Percentiles rank a stretch among this genome's conserved stretches.
Conservation (phyloP, 2,888 invertebrate genomes). For the Chloromyia formosa region DNA sequence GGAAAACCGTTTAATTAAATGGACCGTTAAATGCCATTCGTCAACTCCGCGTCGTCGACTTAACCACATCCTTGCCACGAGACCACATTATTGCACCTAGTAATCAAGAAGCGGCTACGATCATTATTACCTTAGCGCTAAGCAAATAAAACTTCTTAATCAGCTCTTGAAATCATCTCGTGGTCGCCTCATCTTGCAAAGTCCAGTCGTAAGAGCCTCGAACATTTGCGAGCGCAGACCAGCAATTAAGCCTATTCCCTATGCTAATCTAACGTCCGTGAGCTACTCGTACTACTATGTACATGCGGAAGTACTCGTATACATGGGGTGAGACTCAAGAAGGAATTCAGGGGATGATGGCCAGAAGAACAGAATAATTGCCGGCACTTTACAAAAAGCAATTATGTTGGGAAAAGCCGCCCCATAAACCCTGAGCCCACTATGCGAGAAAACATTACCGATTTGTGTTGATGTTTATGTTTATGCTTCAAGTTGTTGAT, state of each 20-base stretch:
- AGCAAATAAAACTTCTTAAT: slow-evolving; percentile 25
- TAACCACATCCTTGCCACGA: slow-evolving; percentile 9
- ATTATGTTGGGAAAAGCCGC: not conserved
- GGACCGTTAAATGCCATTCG: not conserved
- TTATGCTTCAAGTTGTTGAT: slow-evolving; percentile 5
- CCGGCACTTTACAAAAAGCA: slow-evolving; percentile 29
- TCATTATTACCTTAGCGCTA: slow-evolving; percentile 6
- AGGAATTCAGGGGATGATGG: not conserved
- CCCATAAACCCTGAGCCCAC: not conserved
- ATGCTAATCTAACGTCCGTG: not conserved
- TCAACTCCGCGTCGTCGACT: not conserved
- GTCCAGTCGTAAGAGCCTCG: not conserved
- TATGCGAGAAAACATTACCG: not conserved
- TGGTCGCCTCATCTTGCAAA: not conserved
- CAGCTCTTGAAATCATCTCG: slow-evolving; percentile 10
- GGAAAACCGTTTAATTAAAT: not conserved
- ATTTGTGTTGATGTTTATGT: slow-evolving; percentile 14
- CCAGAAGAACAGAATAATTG: slow-evolving; percentile 17
- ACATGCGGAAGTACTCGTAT: too few relatives aligned
- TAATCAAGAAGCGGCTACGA: not conserved
- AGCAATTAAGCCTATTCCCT: slow-evolving; percentile 26
- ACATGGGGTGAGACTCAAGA: not conserved
- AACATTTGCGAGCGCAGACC: not conserved
- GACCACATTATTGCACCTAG: slow-evolving; percentile 21
- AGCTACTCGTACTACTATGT: too few relatives aligned